Percentiles rank a stretch among this genome's conserved stretches.
phyloP scores from a whole-genome alignment of 2,888 invertebrate species.

The Eustalomyia histrio region DNA sequence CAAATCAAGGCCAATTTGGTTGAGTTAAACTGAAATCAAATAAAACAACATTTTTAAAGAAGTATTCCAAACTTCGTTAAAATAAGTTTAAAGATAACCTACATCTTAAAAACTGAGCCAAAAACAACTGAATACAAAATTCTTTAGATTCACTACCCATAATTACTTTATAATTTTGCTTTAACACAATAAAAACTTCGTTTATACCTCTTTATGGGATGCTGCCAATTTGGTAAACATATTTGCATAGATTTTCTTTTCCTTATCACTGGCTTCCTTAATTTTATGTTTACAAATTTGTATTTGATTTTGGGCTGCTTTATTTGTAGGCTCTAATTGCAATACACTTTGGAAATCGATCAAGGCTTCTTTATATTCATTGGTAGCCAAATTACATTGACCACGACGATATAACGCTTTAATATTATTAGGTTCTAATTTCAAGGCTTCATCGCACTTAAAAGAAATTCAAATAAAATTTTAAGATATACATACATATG shows the following conservation, averaged over 20 bases:
- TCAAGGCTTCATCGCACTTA: slow-evolving; percentile 86
- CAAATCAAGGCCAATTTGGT: no score
- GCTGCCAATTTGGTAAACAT: slow-evolving; percentile 97
- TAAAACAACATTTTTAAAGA: no score
- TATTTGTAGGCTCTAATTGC: slow-evolving; percentile 90
- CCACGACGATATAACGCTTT: slow-evolving; percentile 95
- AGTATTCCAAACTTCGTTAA: no score
- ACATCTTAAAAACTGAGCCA: no score
- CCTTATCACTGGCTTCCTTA: slow-evolving; percentile 87
- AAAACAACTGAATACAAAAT: no score
- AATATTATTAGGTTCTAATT: slow-evolving; percentile 86
- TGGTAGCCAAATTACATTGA: slow-evolving; percentile 86
- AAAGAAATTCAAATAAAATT: neutral
- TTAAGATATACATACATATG: neutral
- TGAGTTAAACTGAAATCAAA: no score
- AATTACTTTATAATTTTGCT: no score
- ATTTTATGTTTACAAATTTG: slow-evolving; percentile 86
- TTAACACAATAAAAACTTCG: no score
- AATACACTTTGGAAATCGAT: slow-evolving; percentile 89
- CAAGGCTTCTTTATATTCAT: slow-evolving; percentile 88
- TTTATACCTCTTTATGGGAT: slow-evolving; percentile 86
- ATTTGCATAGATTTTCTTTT: slow-evolving; percentile 93
- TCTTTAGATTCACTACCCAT: no score
- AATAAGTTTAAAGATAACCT: no score
- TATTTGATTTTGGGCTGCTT: slow-evolving; percentile 91